Percentiles rank a stretch among this genome's conserved stretches.
These are phyloP conservation scores for Homalodisca vitripennis DNA, from an alignment of 1,140 invertebrate species.

Conservation along the genomic window DNA sequence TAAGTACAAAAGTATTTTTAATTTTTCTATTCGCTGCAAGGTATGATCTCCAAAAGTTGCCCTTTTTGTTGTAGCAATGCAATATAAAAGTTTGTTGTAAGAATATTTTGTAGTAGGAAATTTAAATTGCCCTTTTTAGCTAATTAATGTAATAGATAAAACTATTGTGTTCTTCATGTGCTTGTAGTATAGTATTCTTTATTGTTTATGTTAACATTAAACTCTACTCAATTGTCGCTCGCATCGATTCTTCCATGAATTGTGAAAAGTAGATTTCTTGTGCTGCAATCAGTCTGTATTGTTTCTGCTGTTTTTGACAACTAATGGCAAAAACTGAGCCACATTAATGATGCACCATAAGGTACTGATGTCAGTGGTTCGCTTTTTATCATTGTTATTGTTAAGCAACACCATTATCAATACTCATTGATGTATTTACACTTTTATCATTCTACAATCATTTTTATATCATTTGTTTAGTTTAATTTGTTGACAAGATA, in stretches of 20 bases:
- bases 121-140: background rate
- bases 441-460: background rate
- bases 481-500: constrained; percentile 9
- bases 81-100: background rate
- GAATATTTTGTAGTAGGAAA: background rate
- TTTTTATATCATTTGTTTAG: background rate
- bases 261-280: constrained; percentile 5
- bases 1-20: constrained; percentile 17
- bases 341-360: background rate
- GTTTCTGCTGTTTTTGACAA: background rate
- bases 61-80: background rate
- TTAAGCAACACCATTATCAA: constrained; percentile 2
- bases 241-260: background rate
- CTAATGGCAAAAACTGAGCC: background rate
- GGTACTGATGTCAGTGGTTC: constrained; percentile 12
- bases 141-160: background rate
- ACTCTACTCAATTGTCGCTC: constrained; percentile 3
- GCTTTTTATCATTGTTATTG: background rate
- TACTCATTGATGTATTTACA: background rate
- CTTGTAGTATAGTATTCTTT: background rate
- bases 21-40: background rate
- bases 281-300: background rate
- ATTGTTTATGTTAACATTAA: background rate
- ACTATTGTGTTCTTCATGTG: too few species aligned
- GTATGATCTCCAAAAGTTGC: constrained; percentile 18